phyloP scores from a whole-genome alignment of 2,113 vertebrate species.

The Synodontis membranacea region DNA sequence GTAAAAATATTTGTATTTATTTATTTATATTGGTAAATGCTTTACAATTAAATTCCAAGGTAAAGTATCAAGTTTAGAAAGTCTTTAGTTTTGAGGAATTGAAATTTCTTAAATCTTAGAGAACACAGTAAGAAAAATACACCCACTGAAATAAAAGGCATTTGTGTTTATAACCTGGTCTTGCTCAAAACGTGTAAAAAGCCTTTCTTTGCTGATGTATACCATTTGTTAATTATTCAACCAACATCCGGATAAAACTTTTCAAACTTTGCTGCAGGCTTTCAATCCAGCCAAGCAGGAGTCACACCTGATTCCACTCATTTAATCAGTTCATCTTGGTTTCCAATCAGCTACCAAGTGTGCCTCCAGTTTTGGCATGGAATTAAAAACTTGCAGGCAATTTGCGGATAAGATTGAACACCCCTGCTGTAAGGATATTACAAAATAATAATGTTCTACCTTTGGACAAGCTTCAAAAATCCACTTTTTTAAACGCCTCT shows the following conservation, averaged over 20 bases:
- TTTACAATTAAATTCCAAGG: not conserved
- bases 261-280: not conserved
- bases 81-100: not conserved
- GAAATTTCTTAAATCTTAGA: not conserved
- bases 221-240: not conserved
- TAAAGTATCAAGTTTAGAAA: not conserved
- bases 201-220: not conserved
- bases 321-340: constrained; percentile 3
- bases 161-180: not conserved
- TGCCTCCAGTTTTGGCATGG: not conserved
- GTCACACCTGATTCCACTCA: not conserved
- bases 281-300: not conserved
- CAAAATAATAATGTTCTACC: not conserved
- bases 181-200: not conserved
- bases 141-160: not conserved
- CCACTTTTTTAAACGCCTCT: not conserved
- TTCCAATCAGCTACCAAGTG: not conserved
- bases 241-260: not conserved
- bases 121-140: not conserved
- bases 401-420: not conserved
- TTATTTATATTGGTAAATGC: not conserved
- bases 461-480: not conserved
- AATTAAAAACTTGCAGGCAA: not conserved
- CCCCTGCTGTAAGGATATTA: not conserved
- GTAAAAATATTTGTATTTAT: not conserved